Base-by-base conservation (phyloP, 1,140 invertebrate species). In the Aethina tumida region DNA sequence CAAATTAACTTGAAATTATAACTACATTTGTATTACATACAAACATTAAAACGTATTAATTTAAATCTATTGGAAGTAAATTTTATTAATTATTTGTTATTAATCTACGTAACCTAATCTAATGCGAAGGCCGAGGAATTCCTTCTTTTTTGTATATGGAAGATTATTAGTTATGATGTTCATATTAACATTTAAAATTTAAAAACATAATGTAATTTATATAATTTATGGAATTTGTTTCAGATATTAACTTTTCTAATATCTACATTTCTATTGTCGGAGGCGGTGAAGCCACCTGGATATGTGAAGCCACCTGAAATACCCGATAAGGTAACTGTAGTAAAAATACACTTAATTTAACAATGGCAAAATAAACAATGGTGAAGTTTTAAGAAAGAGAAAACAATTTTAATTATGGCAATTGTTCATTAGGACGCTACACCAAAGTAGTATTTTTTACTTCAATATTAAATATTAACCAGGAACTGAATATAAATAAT, bases 291-390 rank as follows among this genome's bases (percentile, higher is more conserved):
- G 32, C 56, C 63, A 39, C 54, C 62, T 36, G 60, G 58, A 42
- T 59, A 61, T 30, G 45, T 62, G 10, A 58, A 61, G 35, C 46
- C 53, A 31, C 48, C 49, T 10, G 56, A 55, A 29, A 51, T 57
- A 41, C 29, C 41, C 20, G 61, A 65, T 33, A 53, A 65, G 57
- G 65, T 65, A 60, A 53, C 52, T 47, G 44, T 30, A 36, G 32
- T 26, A 3, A 24, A 34, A n/a, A 3, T 13, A n/a, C 8, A 20
- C 4, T 35, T 35, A 5, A 21, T 9, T 1, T 35, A 19, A 21
- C 9, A 17, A 41, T n/a, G 35, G 24, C 13, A 19, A 44, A 22
- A 28, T 31, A 29, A 42, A 17, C 30, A 52, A 56, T 33, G 47
- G 46, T 32, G 46, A 35, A 35, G 27, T 42, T 34, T 36, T 49